phyloP scores from a whole-genome alignment of 2,113 vertebrate genomes.

The Petrocephalus zakoni region DNA sequence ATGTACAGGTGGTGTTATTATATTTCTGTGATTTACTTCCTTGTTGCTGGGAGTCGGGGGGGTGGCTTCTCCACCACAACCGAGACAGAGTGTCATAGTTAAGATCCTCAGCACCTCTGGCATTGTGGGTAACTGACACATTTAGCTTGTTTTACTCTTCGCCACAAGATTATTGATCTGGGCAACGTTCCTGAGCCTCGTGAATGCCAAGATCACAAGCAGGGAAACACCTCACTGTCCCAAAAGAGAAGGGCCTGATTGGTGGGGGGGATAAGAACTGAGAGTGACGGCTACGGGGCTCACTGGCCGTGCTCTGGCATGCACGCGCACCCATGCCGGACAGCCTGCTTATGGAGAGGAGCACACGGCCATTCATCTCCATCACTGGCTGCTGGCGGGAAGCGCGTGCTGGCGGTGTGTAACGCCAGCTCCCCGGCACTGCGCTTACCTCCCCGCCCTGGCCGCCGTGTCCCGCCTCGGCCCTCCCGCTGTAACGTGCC shows the following conservation, averaged over 20 bases:
- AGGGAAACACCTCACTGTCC: neutral
- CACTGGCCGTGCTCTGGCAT: neutral
- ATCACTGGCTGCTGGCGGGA: conserved; percentile 18
- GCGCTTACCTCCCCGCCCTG: too few relatives aligned
- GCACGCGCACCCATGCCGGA: neutral
- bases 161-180: conserved; percentile 38
- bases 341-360: conserved; percentile 15
- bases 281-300: neutral
- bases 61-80: neutral
- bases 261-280: neutral
- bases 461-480: neutral
- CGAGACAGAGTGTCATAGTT: neutral
- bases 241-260: neutral
- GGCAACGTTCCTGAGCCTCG: conserved; percentile 21
- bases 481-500: neutral
- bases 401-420: neutral
- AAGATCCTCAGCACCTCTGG: conserved; percentile 19
- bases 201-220: conserved; percentile 12
- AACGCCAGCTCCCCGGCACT: too few relatives aligned
- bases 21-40: neutral
- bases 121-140: conserved; percentile 33
- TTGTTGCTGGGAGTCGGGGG: neutral
- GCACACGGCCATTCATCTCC: conserved; percentile 34
- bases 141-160: conserved; percentile 24
- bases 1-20: neutral